Conservation (phyloP, 2,888 invertebrate species). For the Odontocerum albicorne region DNA sequence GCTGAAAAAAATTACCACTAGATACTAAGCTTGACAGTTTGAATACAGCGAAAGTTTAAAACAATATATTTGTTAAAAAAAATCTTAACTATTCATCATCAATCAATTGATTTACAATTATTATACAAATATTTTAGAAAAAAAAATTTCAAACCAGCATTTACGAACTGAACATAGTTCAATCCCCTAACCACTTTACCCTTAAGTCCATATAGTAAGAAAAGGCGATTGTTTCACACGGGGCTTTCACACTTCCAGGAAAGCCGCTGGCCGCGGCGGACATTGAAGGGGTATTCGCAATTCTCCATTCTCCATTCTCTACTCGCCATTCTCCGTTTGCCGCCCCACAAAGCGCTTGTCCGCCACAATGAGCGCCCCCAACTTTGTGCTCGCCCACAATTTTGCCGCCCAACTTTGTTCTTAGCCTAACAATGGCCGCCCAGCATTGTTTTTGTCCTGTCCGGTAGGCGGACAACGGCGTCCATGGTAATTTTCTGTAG, state of each 20-base stretch:
- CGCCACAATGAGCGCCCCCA: background rate
- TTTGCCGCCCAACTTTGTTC: conserved; percentile 5
- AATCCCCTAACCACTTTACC: background rate
- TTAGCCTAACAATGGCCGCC: conserved; percentile 25
- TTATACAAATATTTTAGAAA: background rate
- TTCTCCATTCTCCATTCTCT: too few relatives aligned
- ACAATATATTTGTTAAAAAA: too few relatives aligned
- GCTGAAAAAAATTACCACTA: too few relatives aligned
- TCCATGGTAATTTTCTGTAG: conserved; percentile 32
- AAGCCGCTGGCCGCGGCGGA: too few relatives aligned
- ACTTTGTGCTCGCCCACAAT: background rate
- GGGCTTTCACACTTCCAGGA: conserved; percentile 27
- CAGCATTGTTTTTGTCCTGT: conserved; percentile 18
- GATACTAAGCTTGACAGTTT: too few relatives aligned
- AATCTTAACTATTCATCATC: too few relatives aligned
- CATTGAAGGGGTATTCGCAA: too few relatives aligned
- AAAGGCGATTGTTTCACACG: conserved; percentile 25
- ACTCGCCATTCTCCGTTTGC: too few relatives aligned
- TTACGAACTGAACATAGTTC: background rate
- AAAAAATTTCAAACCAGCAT: background rate
- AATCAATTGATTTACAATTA: too few relatives aligned
- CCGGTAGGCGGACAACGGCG: conserved; percentile 21
- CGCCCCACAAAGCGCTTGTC: background rate
- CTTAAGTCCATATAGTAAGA: conserved; percentile 1
- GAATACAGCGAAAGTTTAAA: too few relatives aligned